Percentiles rank a stretch among this genome's conserved stretches.
phyloP scores from a whole-genome alignment of 1,140 invertebrate species.

The Drosophila ohnishii region DNA sequence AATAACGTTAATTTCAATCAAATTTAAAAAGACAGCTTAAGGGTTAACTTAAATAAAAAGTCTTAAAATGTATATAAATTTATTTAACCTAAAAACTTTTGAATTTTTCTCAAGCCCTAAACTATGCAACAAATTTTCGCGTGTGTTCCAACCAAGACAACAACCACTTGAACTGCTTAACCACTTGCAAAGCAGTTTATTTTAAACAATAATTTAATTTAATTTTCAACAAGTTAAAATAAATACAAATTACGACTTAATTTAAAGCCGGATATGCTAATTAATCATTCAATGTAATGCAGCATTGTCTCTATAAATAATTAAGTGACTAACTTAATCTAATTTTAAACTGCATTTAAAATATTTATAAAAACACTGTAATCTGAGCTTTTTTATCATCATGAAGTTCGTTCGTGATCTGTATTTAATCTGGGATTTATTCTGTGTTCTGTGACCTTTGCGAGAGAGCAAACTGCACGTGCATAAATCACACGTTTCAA shows the following conservation, averaged over 20 bases:
- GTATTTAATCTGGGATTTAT: conserved; percentile 17
- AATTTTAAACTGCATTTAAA: conserved; percentile 2
- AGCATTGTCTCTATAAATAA: conserved; percentile 5
- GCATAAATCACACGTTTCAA: conserved; percentile 42
- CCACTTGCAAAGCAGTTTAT: conserved; percentile 1
- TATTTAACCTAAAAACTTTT: not conserved
- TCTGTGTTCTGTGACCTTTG: conserved; percentile 31
- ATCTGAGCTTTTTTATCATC: conserved; percentile 5
- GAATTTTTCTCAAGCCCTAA: not conserved
- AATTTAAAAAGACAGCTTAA: not conserved
- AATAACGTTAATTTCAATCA: too few relatives aligned
- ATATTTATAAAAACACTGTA: not conserved
- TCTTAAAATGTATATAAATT: not conserved
- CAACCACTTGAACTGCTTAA: conserved; percentile 1
- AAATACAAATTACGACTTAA: not conserved
- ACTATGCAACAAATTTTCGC: not conserved
- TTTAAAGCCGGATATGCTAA: not conserved
- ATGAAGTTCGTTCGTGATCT: conserved; percentile 37
- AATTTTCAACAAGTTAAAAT: too few relatives aligned
- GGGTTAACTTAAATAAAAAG: not conserved
- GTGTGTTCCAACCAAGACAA: not conserved
- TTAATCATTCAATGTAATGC: not conserved
- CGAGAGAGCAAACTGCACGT: conserved; percentile 15
- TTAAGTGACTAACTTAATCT: not conserved
- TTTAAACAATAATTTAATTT: not conserved